Percentiles rank a stretch among this genome's conserved stretches.
These are phyloP conservation scores for Gymnogyps californianus DNA, from an alignment of 2,113 vertebrate species.

Conservation along the genomic window DNA sequence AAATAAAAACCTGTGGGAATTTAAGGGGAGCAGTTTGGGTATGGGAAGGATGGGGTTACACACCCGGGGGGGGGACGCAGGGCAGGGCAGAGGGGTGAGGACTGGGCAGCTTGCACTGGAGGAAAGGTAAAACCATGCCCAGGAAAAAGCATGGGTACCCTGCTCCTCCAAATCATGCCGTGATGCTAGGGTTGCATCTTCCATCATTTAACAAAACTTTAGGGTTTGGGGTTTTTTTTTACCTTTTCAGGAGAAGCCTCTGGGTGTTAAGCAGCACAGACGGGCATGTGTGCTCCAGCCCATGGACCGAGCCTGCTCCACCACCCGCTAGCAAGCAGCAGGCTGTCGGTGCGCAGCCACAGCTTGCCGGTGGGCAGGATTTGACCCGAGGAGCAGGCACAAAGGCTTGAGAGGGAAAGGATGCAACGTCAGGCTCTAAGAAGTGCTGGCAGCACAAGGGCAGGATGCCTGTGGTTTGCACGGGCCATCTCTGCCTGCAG, in stretches of 20 bases:
- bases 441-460: neutral
- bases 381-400: neutral
- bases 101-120: neutral
- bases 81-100: neutral
- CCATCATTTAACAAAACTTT: neutral
- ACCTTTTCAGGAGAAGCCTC: neutral
- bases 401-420: neutral
- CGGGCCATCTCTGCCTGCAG: neutral
- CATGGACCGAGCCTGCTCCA: neutral
- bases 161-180: neutral
- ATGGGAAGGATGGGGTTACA: too few species aligned
- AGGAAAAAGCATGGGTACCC: neutral
- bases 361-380: neutral
- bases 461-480: neutral
- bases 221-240: neutral
- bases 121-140: neutral
- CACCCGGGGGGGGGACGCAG: rapidly evolving
- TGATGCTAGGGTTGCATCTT: too few species aligned
- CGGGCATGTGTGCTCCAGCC: neutral
- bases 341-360: too few species aligned
- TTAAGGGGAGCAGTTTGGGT: neutral
- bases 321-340: neutral
- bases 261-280: neutral
- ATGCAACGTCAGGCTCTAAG: neutral
- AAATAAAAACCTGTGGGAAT: neutral